phyloP scores from a whole-genome alignment of 1,140 invertebrate species.

The Drosophila suzukii region DNA sequence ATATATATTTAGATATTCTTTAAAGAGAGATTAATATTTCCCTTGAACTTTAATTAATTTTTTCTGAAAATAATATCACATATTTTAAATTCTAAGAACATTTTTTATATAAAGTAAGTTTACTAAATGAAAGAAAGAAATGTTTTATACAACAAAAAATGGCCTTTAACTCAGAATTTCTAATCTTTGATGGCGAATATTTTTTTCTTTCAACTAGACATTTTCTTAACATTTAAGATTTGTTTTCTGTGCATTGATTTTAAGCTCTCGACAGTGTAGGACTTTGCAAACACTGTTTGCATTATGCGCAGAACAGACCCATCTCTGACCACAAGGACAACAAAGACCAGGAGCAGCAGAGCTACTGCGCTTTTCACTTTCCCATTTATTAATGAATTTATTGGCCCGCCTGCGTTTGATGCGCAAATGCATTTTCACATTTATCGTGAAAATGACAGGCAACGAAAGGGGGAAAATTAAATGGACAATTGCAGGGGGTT shows the following conservation, averaged over 20 bases:
- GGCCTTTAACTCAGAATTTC: no score
- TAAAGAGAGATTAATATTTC: no score
- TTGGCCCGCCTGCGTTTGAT: conserved; percentile 60
- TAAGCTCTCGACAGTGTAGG: conserved; percentile 14
- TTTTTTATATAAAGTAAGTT: no score
- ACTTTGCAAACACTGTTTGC: conserved; percentile 44
- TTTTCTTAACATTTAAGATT: not conserved
- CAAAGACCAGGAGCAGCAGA: conserved; percentile 30
- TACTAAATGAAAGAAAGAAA: no score
- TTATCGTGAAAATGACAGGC: conserved; percentile 31
- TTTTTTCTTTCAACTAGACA: no score
- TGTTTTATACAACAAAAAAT: no score
- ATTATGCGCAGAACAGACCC: conserved; percentile 42
- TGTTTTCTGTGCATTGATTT: not conserved
- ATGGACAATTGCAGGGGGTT: conserved; percentile 4
- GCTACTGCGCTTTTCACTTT: conserved; percentile 59
- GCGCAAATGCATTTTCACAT: conserved; percentile 56
- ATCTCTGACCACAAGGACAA: conserved; percentile 40
- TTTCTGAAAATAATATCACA: no score
- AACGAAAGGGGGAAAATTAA: conserved; percentile 8
- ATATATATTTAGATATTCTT: no score
- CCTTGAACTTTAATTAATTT: no score
- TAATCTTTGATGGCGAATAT: no score
- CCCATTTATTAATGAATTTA: conserved; percentile 73
- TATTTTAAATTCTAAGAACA: no score